Conservation (phyloP, 2,888 invertebrate genomes). For the Dolomedes plantarius region DNA sequence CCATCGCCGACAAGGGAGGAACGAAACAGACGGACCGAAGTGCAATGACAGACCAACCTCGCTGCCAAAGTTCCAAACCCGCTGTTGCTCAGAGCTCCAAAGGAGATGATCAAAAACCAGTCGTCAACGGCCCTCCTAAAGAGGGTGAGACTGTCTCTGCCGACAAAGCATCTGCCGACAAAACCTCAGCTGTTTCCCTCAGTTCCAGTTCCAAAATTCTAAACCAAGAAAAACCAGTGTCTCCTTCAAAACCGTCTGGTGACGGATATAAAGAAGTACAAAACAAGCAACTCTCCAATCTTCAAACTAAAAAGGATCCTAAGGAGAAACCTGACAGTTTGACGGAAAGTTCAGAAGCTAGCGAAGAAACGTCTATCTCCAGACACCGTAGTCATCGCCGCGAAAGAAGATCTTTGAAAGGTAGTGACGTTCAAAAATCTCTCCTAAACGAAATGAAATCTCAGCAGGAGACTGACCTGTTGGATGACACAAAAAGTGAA, state of each 20-base stretch:
- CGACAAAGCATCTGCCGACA: not conserved
- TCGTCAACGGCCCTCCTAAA: slow-evolving; percentile 21
- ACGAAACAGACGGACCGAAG: not conserved
- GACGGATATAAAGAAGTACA: slow-evolving; percentile 3
- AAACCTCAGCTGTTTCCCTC: not conserved
- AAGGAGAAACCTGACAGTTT: slow-evolving; percentile 47
- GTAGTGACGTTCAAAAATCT: slow-evolving; percentile 49
- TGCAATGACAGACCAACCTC: not conserved
- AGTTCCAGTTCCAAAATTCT: not conserved
- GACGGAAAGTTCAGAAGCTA: slow-evolving; percentile 52
- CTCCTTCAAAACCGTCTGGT: slow-evolving; percentile 18
- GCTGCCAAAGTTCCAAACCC: slow-evolving; percentile 12
- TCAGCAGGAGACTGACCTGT: not conserved
- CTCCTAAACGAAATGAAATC: slow-evolving; percentile 36
- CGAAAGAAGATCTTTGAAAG: slow-evolving; percentile 47
- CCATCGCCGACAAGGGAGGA: slow-evolving; percentile 55
- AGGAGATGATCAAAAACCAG: slow-evolving; percentile 4
- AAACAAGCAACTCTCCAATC: not conserved
- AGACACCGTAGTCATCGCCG: slow-evolving; percentile 39
- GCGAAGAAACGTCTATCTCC: slow-evolving; percentile 22
- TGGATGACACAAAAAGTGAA: slow-evolving; percentile 40
- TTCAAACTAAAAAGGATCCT: not conserved
- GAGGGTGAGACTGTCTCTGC: not conserved
- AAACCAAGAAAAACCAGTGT: slow-evolving; percentile 25
- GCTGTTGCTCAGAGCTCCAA: not conserved